phyloP scores from a whole-genome alignment of 2,888 invertebrate genomes.

The Ganaspis brasiliensis region DNA sequence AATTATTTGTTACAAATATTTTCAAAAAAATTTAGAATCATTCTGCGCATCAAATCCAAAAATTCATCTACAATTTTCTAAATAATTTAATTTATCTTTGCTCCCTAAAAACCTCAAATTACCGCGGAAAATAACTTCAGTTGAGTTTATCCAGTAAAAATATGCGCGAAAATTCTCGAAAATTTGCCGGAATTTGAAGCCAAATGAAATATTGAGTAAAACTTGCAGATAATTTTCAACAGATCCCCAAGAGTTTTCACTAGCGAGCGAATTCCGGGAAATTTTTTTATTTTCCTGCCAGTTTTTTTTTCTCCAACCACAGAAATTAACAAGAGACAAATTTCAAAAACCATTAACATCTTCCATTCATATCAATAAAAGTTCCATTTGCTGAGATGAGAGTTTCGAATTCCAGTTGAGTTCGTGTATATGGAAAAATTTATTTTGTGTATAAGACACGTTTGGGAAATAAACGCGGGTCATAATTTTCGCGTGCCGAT shows the following conservation, averaged over 20 bases:
- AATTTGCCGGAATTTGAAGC: too few relatives aligned
- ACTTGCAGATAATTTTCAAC: background rate
- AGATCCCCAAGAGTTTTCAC: slow-evolving; percentile 2
- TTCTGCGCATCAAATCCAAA: too few relatives aligned
- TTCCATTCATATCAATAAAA: slow-evolving; percentile 19
- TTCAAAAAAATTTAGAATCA: too few relatives aligned
- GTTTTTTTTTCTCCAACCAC: background rate
- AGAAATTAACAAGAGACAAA: slow-evolving; percentile 9
- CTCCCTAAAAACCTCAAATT: too few relatives aligned
- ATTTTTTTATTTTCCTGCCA: background rate
- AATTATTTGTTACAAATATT: too few relatives aligned
- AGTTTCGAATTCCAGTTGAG: slow-evolving; percentile 14
- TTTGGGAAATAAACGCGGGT: slow-evolving; percentile 38
- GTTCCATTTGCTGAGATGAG: slow-evolving; percentile 12
- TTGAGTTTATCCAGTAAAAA: too few relatives aligned
- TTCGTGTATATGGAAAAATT: background rate
- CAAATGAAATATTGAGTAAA: slow-evolving; percentile 10
- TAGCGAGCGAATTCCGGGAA: background rate
- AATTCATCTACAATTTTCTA: too few relatives aligned
- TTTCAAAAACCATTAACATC: slow-evolving; percentile 12
- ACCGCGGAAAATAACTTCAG: too few relatives aligned
- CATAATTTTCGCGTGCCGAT: slow-evolving; percentile 28
- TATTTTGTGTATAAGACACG: slow-evolving; percentile 30
- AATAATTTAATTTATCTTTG: too few relatives aligned
- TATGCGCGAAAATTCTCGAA: too few relatives aligned